phyloP scores from a whole-genome alignment of 2,797 vertebrate species.

The Rostrhamus sociabilis region DNA sequence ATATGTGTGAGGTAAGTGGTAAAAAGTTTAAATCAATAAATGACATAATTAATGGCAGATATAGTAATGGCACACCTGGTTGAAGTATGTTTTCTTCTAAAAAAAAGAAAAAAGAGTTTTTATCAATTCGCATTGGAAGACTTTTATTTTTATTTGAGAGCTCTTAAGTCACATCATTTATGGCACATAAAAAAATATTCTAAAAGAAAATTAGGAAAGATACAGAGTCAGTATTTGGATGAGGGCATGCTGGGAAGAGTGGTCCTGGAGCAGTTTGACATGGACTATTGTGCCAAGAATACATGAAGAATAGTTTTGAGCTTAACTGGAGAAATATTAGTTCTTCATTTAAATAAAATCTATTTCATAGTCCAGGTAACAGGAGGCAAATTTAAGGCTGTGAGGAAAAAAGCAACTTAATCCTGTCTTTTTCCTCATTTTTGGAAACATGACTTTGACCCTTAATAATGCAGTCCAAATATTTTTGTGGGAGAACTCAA shows the following conservation, averaged over 20 bases:
- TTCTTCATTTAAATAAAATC: background rate
- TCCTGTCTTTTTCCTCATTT: background rate
- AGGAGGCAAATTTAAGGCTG: background rate
- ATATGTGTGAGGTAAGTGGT: conserved; percentile 4
- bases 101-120: background rate
- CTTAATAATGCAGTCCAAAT: background rate
- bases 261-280: background rate
- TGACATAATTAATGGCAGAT: conserved; percentile 29
- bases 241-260: background rate
- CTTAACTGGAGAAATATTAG: background rate
- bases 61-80: background rate
- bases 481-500: background rate
- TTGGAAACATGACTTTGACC: background rate
- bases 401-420: background rate
- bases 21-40: conserved; percentile 49
- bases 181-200: background rate
- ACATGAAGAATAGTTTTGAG: background rate
- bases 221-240: background rate
- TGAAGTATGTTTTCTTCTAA: background rate
- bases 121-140: background rate
- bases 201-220: background rate
- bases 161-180: background rate
- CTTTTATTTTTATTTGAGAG: background rate
- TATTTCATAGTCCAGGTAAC: background rate
- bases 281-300: background rate